Evolutionary conservation across 2,888 invertebrate species (phyloP).

Genomic region (Phortica magna): DNA sequence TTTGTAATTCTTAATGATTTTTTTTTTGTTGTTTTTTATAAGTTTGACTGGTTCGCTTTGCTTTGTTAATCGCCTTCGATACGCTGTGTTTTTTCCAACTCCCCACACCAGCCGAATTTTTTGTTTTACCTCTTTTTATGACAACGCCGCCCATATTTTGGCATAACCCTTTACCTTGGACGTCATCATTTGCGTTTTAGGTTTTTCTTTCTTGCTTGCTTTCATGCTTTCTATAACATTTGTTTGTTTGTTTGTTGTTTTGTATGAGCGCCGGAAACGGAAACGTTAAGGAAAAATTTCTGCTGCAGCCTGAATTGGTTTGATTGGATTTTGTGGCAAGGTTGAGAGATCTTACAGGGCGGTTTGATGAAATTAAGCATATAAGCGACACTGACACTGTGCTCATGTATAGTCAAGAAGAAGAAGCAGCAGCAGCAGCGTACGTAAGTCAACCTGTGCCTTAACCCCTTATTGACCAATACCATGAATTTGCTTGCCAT

Average conservation of each 20-base stretch:
- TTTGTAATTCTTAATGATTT: neutral
- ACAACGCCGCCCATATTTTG: too few species aligned
- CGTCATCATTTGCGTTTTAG: neutral
- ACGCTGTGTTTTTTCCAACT: slow-evolving; percentile 31
- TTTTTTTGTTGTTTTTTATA: neutral
- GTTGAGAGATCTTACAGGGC: neutral
- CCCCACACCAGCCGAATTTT: neutral
- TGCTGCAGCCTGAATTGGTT: neutral
- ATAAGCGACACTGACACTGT: slow-evolving; percentile 30
- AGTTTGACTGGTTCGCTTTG: neutral
- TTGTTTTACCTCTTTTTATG: neutral
- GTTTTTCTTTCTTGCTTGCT: neutral
- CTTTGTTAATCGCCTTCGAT: slow-evolving; percentile 41
- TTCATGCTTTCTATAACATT: neutral
- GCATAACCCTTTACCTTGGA: neutral
- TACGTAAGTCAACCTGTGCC: neutral
- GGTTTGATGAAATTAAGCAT: slow-evolving; percentile 27
- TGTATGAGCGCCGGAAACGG: slow-evolving; percentile 27
- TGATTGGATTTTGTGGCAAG: slow-evolving; percentile 15
- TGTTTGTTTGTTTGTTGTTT: neutral
- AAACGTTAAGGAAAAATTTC: slow-evolving; percentile 28
- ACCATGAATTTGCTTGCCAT: neutral
- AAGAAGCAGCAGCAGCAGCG: neutral
- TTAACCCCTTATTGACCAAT: slow-evolving; percentile 2
- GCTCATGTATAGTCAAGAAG: slow-evolving; percentile 1